phyloP scores from a whole-genome alignment of 2,113 vertebrate genomes.

The Pomatostomus ruficeps region DNA sequence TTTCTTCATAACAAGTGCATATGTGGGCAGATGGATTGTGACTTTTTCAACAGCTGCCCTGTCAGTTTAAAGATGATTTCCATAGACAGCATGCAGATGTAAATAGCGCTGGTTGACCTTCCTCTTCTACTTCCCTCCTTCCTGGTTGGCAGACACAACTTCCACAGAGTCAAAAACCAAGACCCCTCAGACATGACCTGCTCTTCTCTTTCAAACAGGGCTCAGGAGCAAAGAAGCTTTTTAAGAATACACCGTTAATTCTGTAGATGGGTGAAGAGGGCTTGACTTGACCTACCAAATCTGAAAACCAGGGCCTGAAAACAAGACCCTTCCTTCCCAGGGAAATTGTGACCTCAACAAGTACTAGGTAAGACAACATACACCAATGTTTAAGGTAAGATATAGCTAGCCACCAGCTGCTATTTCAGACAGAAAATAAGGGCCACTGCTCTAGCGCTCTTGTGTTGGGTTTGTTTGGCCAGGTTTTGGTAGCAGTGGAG shows the following conservation, averaged over 20 bases:
- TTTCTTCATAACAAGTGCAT: background rate
- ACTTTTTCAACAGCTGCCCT: background rate
- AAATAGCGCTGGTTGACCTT: background rate
- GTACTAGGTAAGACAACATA: background rate
- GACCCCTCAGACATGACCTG: background rate
- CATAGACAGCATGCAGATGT: background rate
- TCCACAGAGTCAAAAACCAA: background rate
- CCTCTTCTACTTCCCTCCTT: background rate
- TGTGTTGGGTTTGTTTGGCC: background rate
- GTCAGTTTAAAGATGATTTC: background rate
- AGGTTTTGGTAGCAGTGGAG: background rate
- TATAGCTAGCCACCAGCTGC: background rate
- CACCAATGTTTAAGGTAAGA: background rate
- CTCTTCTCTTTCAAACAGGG: background rate
- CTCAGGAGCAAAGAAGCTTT: background rate
- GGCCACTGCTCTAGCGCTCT: background rate
- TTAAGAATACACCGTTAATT: background rate
- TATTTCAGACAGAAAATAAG: background rate
- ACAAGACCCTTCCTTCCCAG: background rate
- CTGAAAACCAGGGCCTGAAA: background rate
- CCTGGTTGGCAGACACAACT: background rate
- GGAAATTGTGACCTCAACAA: background rate
- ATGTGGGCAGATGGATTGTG: background rate
- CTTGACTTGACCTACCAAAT: background rate
- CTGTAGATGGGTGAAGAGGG: background rate